These are phyloP conservation scores for Motacilla alba DNA, from an alignment of 2,113 vertebrate species.

Conservation along the genomic window DNA sequence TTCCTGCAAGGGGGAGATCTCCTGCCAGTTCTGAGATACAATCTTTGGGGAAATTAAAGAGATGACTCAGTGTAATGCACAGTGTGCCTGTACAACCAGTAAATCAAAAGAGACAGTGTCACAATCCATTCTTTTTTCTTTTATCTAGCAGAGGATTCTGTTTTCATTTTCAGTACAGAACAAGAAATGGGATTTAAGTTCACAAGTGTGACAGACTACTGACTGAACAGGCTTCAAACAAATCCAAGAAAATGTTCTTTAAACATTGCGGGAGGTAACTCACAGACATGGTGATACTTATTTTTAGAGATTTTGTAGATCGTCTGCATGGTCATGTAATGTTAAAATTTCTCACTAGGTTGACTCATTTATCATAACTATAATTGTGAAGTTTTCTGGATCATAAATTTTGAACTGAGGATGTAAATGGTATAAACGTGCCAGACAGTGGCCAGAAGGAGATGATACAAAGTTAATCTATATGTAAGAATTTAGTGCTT, in stretches of 20 bases:
- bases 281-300: neutral
- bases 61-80: neutral
- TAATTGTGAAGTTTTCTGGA: neutral
- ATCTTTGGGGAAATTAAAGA: conserved; percentile 2
- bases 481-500: neutral
- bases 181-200: conserved; percentile 9
- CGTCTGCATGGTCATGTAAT: neutral
- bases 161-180: conserved; percentile 12
- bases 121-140: conserved; percentile 31
- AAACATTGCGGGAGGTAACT: neutral
- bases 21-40: neutral
- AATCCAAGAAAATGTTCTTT: neutral
- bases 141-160: conserved; percentile 6
- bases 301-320: neutral
- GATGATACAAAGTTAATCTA: neutral
- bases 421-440: fast-evolving
- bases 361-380: neutral
- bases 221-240: neutral
- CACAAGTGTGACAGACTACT: neutral
- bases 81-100: neutral
- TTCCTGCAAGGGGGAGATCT: neutral
- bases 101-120: conserved; percentile 58
- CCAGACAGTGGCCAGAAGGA: neutral
- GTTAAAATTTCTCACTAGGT: neutral
- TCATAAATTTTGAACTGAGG: neutral